Percentiles rank a stretch among this genome's conserved stretches.
Evolutionary conservation across 2,888 invertebrate genomes (phyloP).

Genomic region (Stegophylla sp.): DNA sequence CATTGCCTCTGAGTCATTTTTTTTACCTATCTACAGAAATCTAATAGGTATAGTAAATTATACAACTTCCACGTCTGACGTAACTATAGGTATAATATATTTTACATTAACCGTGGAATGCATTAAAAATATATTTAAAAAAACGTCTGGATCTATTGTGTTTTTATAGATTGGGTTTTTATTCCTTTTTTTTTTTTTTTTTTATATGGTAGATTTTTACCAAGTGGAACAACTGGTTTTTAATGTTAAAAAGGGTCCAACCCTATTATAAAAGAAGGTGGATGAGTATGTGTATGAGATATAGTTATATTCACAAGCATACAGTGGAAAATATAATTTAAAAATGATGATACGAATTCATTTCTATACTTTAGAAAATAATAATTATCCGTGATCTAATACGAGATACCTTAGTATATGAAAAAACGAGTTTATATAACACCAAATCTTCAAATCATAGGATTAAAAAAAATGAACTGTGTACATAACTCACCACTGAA

Average conservation of each 20-base stretch:
- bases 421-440: slow-evolving; percentile 20
- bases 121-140: slow-evolving; percentile 23
- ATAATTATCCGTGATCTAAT: slow-evolving; percentile 38
- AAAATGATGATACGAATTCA: slow-evolving; percentile 21
- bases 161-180: slow-evolving; percentile 11
- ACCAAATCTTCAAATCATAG: neutral
- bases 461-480: neutral
- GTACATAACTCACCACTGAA: neutral
- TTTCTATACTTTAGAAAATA: slow-evolving; percentile 48
- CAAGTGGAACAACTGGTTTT: slow-evolving; percentile 57
- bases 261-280: slow-evolving; percentile 28
- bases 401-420: neutral
- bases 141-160: neutral
- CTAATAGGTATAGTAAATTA: neutral
- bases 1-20: too few relatives aligned
- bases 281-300: neutral
- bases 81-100: neutral
- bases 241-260: slow-evolving; percentile 56
- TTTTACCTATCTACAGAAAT: too few relatives aligned
- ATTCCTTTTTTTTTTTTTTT: slow-evolving; percentile 18
- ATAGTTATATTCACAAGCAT: slow-evolving; percentile 16
- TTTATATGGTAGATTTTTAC: slow-evolving; percentile 23
- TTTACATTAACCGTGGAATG: slow-evolving; percentile 38
- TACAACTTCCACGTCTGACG: neutral
- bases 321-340: slow-evolving; percentile 51